A percentile compares a stretch with the other conserved stretches of the same genome.
Evolutionary conservation across 2,888 invertebrate species (phyloP).

Genomic region (Latrodectus elegans): DNA sequence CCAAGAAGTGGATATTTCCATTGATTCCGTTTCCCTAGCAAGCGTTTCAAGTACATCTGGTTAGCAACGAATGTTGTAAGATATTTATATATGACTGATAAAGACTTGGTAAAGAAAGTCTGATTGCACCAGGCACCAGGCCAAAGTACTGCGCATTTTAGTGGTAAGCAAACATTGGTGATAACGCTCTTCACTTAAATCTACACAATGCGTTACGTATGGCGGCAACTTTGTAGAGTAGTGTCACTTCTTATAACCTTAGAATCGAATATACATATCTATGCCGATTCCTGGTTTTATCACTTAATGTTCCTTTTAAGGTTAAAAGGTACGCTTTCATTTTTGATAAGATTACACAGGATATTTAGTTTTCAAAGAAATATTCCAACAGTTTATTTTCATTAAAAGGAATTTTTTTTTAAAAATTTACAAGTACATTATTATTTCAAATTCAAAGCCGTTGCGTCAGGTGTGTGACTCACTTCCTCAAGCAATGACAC

Average conservation of each 20-base stretch:
- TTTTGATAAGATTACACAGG: conserved; percentile 55
- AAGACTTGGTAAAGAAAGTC: conserved; percentile 42
- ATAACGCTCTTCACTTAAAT: conserved; percentile 48
- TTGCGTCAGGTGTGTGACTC: too few species aligned
- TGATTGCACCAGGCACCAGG: conserved; percentile 57
- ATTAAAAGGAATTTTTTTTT: background rate
- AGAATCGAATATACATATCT: conserved; percentile 56
- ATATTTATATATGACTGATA: conserved; percentile 64
- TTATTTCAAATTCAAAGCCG: too few species aligned
- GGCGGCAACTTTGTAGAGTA: conserved; percentile 56
- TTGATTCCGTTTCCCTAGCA: too few species aligned
- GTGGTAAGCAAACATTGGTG: conserved; percentile 61
- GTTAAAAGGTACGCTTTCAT: conserved; percentile 51
- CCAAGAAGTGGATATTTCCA: too few species aligned
- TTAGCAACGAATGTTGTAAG: conserved; percentile 44
- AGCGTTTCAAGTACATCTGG: background rate
- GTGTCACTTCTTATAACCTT: conserved; percentile 57
- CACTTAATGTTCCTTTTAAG: conserved; percentile 52
- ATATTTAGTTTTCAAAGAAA: conserved; percentile 21
- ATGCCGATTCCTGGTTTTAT: conserved; percentile 50
- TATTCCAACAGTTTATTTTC: background rate
- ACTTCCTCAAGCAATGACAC: too few species aligned
- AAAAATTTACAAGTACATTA: background rate
- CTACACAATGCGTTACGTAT: conserved; percentile 20
- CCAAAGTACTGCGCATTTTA: conserved; percentile 62